Evolutionary conservation across 2,797 vertebrate genomes (phyloP).

Genomic region (Buceros bicornis): DNA sequence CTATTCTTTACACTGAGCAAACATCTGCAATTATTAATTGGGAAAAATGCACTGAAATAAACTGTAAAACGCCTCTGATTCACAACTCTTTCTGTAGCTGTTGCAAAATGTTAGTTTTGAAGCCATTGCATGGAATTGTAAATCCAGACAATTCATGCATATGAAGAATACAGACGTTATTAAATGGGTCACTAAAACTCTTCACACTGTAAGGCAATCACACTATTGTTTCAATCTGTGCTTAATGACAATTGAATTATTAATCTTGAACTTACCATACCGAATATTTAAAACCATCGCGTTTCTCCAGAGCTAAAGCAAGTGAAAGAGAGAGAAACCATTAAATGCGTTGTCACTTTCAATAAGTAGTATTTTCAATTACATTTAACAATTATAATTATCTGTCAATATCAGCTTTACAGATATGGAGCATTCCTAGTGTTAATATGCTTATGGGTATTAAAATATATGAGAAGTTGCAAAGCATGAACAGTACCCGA

Average conservation of each 20-base stretch:
- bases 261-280: conserved; percentile 65
- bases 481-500: conserved; percentile 25
- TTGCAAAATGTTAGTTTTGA: conserved; percentile 45
- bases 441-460: conserved; percentile 32
- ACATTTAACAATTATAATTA: conserved; percentile 61
- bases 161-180: conserved; percentile 53
- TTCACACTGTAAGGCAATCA: conserved; percentile 39
- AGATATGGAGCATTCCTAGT: background rate
- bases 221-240: conserved; percentile 67
- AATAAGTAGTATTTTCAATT: conserved; percentile 70
- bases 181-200: conserved; percentile 63
- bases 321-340: conserved; percentile 57
- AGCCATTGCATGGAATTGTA: conserved; percentile 24
- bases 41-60: background rate
- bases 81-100: conserved; percentile 16
- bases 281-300: conserved; percentile 59
- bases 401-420: conserved; percentile 52
- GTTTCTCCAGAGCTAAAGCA: conserved; percentile 61
- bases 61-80: background rate
- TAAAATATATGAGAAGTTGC: conserved; percentile 30
- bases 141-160: conserved; percentile 5
- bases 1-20: background rate
- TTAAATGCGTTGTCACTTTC: conserved; percentile 76
- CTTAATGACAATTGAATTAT: conserved; percentile 78
- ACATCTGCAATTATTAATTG: background rate